Base-by-base conservation (phyloP, 2,888 invertebrate genomes). In the Cerastis rubricosa region DNA sequence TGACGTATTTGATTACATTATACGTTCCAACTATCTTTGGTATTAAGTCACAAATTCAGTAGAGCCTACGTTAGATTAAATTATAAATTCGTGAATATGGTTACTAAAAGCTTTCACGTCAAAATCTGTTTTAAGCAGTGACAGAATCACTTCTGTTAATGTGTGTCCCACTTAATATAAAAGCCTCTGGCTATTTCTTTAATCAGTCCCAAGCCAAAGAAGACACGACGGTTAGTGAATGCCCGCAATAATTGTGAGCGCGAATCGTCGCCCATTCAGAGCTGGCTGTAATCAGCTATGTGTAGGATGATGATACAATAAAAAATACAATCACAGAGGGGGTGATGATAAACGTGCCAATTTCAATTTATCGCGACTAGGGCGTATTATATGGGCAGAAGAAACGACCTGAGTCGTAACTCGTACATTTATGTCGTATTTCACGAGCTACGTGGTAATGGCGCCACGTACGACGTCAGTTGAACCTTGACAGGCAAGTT, bases 291-390 rank as follows among this genome's bases (percentile, higher is more conserved):
- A 90, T 89, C 87, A 88, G 85, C 78, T 78, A 81, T 88, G 87
- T 89, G 89, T 78, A 87, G 79, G 87, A 89, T 83, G 87, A 84
- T 87, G 88, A 85, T 86, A 87, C 89, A 89, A 92, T 91, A 94
- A 92, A 94, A 92, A 92, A 93, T 91, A 92, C 92, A 94, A 94
- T 94, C 95, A 93, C 92, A 86, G 90, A 80, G 88, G 86, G 89
- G 90, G 90, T 86, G 93, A 93, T 93, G 94, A 93, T 93, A 93
- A 92, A 94, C 89, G 92, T 92, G 90, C 90, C 94, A 93, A 92
- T 94, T 94, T 94, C 94, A 94, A 94, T 95, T 94, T 94, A 94
- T 94, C 92, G 93, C 90, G 90, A 90, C 91, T 89, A 91, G 87
- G 89, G 89, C 92, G 88, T 91, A 91, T 94, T 94, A 94, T 93